Evolutionary conservation across 2,888 invertebrate species (phyloP), one percentile per base, ranked within the genome.

Genomic region (Helicoverpa assulta): DNA sequence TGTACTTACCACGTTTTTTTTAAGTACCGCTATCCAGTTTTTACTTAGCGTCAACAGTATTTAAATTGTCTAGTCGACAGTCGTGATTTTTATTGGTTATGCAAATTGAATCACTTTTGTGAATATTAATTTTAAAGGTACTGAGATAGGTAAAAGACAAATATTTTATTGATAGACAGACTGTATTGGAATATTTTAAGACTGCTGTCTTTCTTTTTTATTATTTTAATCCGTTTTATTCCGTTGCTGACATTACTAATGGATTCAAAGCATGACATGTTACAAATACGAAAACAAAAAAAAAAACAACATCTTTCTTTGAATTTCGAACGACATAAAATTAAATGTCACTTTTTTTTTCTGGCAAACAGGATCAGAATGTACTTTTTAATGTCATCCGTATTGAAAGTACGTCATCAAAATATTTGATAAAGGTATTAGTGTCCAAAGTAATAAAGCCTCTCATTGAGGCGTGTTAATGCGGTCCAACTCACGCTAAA

Each of bases 1-100:
- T 71, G 71, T 72, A 56, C 51, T 70, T 68, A 75, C 75, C 70
- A 73, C 79, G 76, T 76, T 74, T 47, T 59, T 73, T 80, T 65
- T 59, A 54, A 70, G 62, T 70, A 71, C 62, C 37, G 6, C 18
- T 71, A 40, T 73, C 59, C 59, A 18, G 58, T 47, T 69, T 61
- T 73, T 55, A 80, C 26, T 67, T 73, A 61, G 55, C 54, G 37
- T 16, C 12, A 47, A 59, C 40, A 66, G 8, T 67, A 70, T 75
- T 73, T 50, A 68, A 70, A 68, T 71, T 67, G 50, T 62, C 53
- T 56, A 47, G 61, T 67, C 62, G 64, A 60, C 4, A 37, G 63
- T 68, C 29, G 56, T 50, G 51, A 57, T 65, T 63, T 61, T 10
- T 55, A 59, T 58, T 47, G 37, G 37, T 54, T 59, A 59, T 59